Percentiles rank a stretch among this genome's conserved stretches.
phyloP scores from a whole-genome alignment of 2,113 vertebrate species.

The Scomber colias region DNA sequence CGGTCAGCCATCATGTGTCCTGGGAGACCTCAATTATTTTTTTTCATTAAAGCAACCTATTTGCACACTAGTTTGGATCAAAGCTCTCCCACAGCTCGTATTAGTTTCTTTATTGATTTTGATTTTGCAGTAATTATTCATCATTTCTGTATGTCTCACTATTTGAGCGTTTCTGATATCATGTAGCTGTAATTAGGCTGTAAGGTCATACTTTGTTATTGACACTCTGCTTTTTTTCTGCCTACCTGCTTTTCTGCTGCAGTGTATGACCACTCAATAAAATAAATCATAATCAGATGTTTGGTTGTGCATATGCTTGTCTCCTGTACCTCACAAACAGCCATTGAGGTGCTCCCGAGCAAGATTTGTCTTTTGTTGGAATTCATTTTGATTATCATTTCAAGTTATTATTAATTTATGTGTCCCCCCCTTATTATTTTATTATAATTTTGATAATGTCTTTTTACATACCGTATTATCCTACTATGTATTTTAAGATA shows the following conservation, averaged over 20 bases:
- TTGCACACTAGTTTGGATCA: constrained; percentile 30
- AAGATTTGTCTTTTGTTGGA: constrained; percentile 25
- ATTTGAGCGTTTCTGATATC: constrained; percentile 43
- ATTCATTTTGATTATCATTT: constrained; percentile 40
- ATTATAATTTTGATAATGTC: constrained; percentile 29
- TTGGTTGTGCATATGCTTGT: constrained; percentile 23
- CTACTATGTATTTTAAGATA: not conserved
- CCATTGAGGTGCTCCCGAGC: constrained; percentile 18
- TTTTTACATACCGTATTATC: not conserved
- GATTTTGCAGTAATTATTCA: constrained; percentile 46
- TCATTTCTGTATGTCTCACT: constrained; percentile 37
- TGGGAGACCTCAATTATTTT: constrained; percentile 5
- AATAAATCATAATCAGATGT: constrained; percentile 51
- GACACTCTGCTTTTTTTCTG: constrained; percentile 47
- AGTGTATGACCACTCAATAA: constrained; percentile 18
- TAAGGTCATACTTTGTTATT: constrained; percentile 26
- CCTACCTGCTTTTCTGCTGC: constrained; percentile 32
- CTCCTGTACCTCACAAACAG: constrained; percentile 1
- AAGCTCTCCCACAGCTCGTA: constrained; percentile 7
- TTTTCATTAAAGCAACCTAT: constrained; percentile 11
- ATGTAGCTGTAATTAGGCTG: constrained; percentile 44
- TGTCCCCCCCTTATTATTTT: not conserved
- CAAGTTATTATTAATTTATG: constrained; percentile 25
- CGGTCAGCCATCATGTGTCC: not conserved
- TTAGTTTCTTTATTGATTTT: constrained; percentile 53